Base-by-base conservation (phyloP, 2,797 vertebrate genomes). In the Hemitrygon akajei region DNA sequence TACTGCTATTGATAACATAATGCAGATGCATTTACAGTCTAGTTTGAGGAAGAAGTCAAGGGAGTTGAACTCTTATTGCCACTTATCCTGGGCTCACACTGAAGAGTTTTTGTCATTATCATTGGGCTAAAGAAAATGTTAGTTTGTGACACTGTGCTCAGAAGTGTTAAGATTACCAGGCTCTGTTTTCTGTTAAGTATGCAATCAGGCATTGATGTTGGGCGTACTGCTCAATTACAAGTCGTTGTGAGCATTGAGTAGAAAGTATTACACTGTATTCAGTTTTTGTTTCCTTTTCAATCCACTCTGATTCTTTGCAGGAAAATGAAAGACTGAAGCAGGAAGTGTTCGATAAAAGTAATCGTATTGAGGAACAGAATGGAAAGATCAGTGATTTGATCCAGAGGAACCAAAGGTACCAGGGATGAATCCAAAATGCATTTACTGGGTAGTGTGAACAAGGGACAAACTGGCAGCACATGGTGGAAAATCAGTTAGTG, bases 311-410 rank as follows among this genome's bases (percentile, higher is more conserved):
- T 80, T 22, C 94, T 93, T 30, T 40, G 94, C 95, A 99, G 99
- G 99, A 99, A 96, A 99, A 99, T 10, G 98, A 99, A 95, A 97
- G 98, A 93, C 96, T 99, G 94, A 99, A 99, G 95, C 99, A 99
- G 93, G 98, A 99, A 94, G 96, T 99, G 10, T 98, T 99, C 96
- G 98, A 99, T 94, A 99, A 99, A 96, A 99, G 98, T 95, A 96
- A 96, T 93, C 98, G 98, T 16, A 98, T 99, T 66, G 98, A 99
- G 95, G 98, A 99, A 94, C 99, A 99, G 95, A 99, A 99, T 94
- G 97, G 96, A 94, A 99, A 99, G 96, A 99, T 99, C 10, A 97
- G 98, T 0, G 98, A 99, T 94, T 95, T 99, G 93, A 98, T 99
- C 93, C 97, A 98, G 95, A 97, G 98, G 93, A 99, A 98, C 96